Evolutionary conservation across 1,140 invertebrate species (phyloP).

Genomic region (Drosophila nasuta): DNA sequence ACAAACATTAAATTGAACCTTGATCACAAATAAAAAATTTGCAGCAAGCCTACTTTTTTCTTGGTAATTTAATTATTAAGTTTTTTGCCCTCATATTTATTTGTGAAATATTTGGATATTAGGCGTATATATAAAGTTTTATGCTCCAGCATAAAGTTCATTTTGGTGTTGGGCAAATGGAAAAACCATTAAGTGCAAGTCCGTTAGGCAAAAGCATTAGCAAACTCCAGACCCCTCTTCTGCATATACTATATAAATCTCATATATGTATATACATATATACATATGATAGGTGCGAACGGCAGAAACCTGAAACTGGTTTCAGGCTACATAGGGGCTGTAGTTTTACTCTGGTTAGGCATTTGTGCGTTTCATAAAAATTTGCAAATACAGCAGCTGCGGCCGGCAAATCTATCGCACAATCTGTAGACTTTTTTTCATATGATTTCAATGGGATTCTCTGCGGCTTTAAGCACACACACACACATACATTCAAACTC

Average conservation of each 20-base stretch:
- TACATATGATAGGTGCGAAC: constrained; percentile 2
- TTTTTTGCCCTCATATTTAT: too few species aligned
- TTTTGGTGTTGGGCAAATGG: constrained; percentile 40
- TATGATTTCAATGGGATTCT: not conserved
- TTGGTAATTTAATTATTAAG: too few species aligned
- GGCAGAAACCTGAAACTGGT: constrained; percentile 32
- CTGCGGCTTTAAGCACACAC: constrained; percentile 5
- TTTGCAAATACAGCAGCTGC: constrained; percentile 46
- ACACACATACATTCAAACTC: not conserved
- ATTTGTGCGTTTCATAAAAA: constrained; percentile 27
- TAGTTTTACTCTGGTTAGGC: not conserved
- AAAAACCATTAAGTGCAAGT: constrained; percentile 47
- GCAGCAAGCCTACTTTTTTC: too few species aligned
- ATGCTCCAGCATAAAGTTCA: constrained; percentile 10
- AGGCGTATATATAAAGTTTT: not conserved
- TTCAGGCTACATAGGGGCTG: constrained; percentile 2
- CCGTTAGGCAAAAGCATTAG: constrained; percentile 17
- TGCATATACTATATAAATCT: constrained; percentile 4
- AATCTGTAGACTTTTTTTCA: constrained; percentile 25
- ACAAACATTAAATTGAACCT: too few species aligned
- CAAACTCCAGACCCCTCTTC: not conserved
- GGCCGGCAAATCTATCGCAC: constrained; percentile 6
- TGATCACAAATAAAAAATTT: too few species aligned
- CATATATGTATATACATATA: not conserved
- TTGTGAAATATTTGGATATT: not conserved